Evolutionary conservation across 2,797 vertebrate genomes (phyloP).

Genomic region (Stomatorhinus walkeri): DNA sequence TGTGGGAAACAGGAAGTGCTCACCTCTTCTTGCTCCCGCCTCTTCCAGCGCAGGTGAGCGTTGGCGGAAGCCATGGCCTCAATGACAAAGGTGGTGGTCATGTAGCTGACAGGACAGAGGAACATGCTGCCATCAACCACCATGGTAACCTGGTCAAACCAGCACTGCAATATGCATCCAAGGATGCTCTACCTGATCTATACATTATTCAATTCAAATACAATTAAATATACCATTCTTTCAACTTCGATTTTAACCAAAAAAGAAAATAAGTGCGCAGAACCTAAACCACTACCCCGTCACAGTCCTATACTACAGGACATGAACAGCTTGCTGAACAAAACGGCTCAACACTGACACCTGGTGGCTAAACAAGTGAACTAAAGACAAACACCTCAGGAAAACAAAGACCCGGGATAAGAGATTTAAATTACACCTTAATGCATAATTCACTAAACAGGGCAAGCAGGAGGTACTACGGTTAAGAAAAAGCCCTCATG

Average conservation of each 20-base stretch:
- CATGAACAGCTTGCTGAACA: background rate
- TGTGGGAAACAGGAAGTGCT: conserved; percentile 21
- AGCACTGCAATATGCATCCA: background rate
- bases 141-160: background rate
- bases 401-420: background rate
- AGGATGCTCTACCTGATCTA: background rate
- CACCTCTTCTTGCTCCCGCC: conserved; percentile 83
- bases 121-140: background rate
- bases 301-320: background rate
- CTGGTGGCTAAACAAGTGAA: background rate
- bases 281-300: background rate
- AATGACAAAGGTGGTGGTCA: conserved; percentile 95
- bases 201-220: background rate
- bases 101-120: conserved; percentile 63
- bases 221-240: background rate
- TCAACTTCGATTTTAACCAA: background rate
- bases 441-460: background rate
- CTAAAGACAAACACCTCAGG: background rate
- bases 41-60: conserved; percentile 89
- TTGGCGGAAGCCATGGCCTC: conserved; percentile 98
- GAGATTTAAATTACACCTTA: background rate
- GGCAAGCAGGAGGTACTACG: background rate
- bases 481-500: background rate
- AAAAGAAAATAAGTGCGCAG: background rate
- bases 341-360: conserved; percentile 2